Percentiles rank a stretch among this genome's conserved stretches.
Evolutionary conservation across 2,888 invertebrate genomes (phyloP).

Genomic region (Lasiommata megera): DNA sequence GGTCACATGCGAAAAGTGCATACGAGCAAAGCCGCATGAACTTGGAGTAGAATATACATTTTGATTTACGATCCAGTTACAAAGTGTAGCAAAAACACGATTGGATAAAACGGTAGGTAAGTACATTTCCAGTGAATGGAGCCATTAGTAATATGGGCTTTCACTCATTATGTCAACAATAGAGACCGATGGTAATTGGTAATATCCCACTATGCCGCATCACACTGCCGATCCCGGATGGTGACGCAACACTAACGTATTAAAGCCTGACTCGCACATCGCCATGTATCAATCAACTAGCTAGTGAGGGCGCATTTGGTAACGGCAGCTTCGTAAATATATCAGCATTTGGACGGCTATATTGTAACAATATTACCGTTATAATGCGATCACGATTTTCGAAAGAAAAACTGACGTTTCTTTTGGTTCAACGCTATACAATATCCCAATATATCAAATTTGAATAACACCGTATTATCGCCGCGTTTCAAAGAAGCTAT

Average conservation of each 20-base stretch:
- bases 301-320: neutral
- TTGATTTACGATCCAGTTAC: neutral
- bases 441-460: no score
- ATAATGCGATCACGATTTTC: no score
- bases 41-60: no score
- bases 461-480: no score
- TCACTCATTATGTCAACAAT: conserved; percentile 8
- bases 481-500: no score
- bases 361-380: neutral
- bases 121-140: neutral
- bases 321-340: neutral
- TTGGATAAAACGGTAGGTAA: neutral
- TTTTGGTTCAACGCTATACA: neutral
- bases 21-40: no score
- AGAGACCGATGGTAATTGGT: conserved; percentile 8
- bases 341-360: neutral
- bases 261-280: conserved; percentile 11
- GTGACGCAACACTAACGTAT: conserved; percentile 25
- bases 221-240: conserved; percentile 17
- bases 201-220: conserved; percentile 11
- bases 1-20: no score
- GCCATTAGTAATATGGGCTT: conserved; percentile 5
- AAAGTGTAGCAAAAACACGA: neutral
- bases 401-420: no score
- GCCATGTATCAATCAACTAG: conserved; percentile 15